phyloP scores from a whole-genome alignment of 2,113 vertebrate genomes.

The Sylvilagus bachmani region DNA sequence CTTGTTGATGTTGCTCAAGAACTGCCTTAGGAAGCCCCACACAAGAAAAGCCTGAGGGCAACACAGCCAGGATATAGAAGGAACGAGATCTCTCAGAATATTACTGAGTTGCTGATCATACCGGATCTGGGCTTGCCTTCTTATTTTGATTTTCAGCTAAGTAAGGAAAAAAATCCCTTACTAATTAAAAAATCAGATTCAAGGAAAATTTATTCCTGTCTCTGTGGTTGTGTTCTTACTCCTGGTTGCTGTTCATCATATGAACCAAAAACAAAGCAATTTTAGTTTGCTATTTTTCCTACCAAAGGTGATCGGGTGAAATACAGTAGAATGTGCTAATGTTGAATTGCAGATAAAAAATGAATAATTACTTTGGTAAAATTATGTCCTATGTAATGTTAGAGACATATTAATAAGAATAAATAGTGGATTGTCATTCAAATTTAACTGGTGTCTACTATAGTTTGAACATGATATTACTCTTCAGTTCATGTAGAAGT shows the following conservation, averaged over 20 bases:
- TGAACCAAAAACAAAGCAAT: neutral
- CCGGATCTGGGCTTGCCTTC: neutral
- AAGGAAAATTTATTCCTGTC: constrained; percentile 28
- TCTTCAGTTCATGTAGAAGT: too few relatives aligned
- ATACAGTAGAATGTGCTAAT: neutral
- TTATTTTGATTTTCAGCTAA: constrained; percentile 6
- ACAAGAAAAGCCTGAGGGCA: neutral
- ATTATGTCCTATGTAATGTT: neutral
- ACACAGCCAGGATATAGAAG: neutral
- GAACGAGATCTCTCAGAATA: neutral
- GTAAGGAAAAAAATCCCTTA: neutral
- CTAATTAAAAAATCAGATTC: constrained; percentile 41
- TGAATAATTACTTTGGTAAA: constrained; percentile 9
- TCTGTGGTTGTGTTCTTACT: neutral
- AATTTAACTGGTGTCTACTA: neutral
- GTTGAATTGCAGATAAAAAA: neutral
- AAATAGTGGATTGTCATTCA: neutral
- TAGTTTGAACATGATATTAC: too few relatives aligned
- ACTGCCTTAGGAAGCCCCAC: neutral
- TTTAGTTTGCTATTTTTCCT: neutral
- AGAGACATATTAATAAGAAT: neutral
- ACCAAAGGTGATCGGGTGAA: neutral
- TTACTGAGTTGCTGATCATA: neutral
- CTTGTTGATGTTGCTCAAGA: neutral
- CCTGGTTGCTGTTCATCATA: neutral